Evolutionary conservation across 2,797 vertebrate genomes (phyloP).

Genomic region (Sebastes aleutianus): DNA sequence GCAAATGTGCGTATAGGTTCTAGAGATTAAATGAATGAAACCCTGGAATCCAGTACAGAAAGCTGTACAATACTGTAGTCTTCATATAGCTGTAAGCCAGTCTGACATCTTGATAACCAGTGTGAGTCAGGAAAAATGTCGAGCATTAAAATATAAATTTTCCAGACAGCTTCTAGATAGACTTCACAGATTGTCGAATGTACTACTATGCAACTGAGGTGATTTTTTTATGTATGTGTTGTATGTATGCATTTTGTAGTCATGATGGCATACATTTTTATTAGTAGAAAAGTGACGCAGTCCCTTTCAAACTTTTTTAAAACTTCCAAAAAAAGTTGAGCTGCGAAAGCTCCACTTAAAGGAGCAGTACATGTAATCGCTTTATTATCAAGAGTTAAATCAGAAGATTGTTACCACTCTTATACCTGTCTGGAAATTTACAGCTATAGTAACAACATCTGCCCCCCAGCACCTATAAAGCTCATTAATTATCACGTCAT

Average conservation of each 20-base stretch:
- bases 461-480: no score
- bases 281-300: not conserved
- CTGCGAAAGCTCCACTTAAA: not conserved
- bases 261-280: not conserved
- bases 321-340: not conserved
- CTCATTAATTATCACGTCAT: no score
- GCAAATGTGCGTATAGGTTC: not conserved
- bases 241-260: not conserved
- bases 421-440: no score
- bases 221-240: not conserved
- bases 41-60: not conserved
- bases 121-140: not conserved
- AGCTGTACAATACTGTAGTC: not conserved
- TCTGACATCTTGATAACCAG: not conserved
- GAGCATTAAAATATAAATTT: no score
- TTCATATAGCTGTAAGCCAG: not conserved
- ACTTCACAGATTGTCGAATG: not conserved
- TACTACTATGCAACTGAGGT: not conserved
- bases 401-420: not conserved
- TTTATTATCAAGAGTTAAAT: not conserved
- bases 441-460: not conserved
- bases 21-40: not conserved
- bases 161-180: not conserved
- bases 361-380: not conserved
- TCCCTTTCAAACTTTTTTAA: fast-evolving